Percentiles rank a stretch among this genome's conserved stretches.
Evolutionary conservation across 1,140 invertebrate genomes (phyloP).

Genomic region (Aplysia californica): DNA sequence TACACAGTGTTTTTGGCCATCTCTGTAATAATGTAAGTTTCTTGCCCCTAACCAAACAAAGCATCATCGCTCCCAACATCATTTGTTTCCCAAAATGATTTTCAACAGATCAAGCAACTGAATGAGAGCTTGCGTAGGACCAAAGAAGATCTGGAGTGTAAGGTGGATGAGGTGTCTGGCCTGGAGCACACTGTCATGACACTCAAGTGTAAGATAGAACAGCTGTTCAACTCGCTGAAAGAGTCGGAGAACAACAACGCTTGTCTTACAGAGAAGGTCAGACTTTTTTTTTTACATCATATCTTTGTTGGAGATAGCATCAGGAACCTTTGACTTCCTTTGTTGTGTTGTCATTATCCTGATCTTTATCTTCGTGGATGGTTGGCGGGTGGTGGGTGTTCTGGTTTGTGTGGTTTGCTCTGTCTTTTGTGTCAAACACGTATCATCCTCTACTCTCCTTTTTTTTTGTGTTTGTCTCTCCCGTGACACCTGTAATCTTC

Average conservation of each 20-base stretch:
- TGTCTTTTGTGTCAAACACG: no score
- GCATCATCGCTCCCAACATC: no score
- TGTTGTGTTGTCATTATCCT: no score
- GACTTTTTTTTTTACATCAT: not conserved
- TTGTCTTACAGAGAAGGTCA: constrained; percentile 14
- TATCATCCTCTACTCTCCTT: no score
- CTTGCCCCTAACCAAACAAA: no score
- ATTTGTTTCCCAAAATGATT: no score
- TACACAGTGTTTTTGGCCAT: no score
- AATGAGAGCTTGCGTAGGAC: constrained; percentile 6
- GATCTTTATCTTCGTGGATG: no score
- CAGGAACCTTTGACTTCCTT: not conserved
- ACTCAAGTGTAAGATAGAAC: not conserved
- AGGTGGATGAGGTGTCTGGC: not conserved
- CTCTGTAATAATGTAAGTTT: no score
- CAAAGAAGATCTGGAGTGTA: constrained; percentile 17
- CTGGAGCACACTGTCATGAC: constrained; percentile 4
- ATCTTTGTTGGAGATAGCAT: not conserved
- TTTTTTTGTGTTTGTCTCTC: no score
- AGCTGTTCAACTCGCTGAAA: constrained; percentile 4
- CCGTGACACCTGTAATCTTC: no score
- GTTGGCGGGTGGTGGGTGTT: not conserved
- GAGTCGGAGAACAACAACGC: not conserved
- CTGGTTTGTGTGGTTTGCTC: not conserved
- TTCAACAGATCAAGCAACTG: constrained; percentile 19